Evolutionary conservation across 2,888 invertebrate species (phyloP), one percentile per base, ranked within the genome.

Genomic region (Ethmia dodecea): DNA sequence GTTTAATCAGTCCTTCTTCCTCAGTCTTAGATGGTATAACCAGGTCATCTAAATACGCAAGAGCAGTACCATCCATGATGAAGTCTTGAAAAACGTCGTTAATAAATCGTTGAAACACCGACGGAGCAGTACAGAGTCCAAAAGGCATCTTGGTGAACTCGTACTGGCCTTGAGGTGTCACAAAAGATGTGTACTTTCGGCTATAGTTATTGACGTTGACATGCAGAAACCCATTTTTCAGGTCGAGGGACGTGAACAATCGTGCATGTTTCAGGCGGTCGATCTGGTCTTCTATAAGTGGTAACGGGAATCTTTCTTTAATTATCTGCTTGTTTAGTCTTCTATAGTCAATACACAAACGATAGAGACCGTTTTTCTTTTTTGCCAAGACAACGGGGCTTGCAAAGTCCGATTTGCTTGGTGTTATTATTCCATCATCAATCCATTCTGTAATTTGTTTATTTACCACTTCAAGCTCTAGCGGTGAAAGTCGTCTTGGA

Each of bases 171-270:
- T 52, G 47, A 4, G 46, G 64, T 6, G 59, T 64, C 2, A 72
- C 64, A 45, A 74, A 75, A 0, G 73, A 40, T 1, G 69, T 70
- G 33, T 66, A 70, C 43, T 62, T 62, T 31, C 47, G 26, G 20
- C 39, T 43, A 13, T 43, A 37, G 28, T 41, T 35, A n/a, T 56
- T 49, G 1, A 72, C 42, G 3, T 39, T 38, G 9, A 70, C 61
- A 43, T 71, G 68, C 16, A 67, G 60, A 42, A 62, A 69, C 22
- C 56, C 61, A 42, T 63, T 60, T 37, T 52, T 52, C n/a, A 65
- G 32, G 42, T 67, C 61, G 5, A 47, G 16, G 3, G 42, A 43
- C 8, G 43, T 27, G 27, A 47, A 52, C 1, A 42, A 2, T n/a
- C 22, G 32, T 3, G 36, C 36, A n/a, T 30, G 26, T 28, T 48